These are phyloP conservation scores for Caerostris extrusa DNA, from an alignment of 1,140 invertebrate genomes.

Conservation along the genomic window DNA sequence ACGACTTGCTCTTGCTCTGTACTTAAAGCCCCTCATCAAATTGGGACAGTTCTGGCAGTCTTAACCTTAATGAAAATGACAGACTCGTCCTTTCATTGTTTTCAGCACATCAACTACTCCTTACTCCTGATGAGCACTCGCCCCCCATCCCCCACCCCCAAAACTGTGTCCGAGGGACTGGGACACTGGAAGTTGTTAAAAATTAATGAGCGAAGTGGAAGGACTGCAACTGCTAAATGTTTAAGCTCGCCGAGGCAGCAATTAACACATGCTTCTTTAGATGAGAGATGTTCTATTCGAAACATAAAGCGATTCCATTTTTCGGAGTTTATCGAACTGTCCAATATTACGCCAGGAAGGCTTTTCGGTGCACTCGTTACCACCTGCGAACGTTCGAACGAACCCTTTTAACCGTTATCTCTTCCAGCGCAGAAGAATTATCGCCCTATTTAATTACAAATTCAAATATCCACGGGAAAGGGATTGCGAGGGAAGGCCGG, in stretches of 20 bases:
- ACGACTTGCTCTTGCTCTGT: not conserved
- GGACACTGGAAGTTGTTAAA: slow-evolving; percentile 1
- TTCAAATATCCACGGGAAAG: not conserved
- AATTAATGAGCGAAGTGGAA: slow-evolving; percentile 6
- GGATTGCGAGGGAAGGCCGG: not conserved
- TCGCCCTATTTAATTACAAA: not conserved
- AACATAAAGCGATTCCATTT: not conserved
- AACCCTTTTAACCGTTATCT: not conserved
- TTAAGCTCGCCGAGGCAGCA: not conserved
- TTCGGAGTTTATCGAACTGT: not conserved
- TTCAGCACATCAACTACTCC: not conserved
- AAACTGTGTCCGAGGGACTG: not conserved
- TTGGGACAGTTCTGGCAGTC: not conserved
- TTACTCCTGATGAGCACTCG: not conserved
- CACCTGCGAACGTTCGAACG: not conserved
- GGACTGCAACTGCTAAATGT: not conserved
- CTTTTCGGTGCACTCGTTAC: not conserved
- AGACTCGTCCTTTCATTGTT: not conserved
- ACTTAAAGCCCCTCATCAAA: not conserved
- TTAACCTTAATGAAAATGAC: not conserved
- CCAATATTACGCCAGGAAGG: not conserved
- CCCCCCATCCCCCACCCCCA: too few species aligned
- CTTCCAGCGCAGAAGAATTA: not conserved
- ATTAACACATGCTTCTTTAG: not conserved
- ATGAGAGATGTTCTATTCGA: not conserved